Evolutionary conservation across 1,140 invertebrate genomes (phyloP).

Genomic region (Euwallacea fornicatus): DNA sequence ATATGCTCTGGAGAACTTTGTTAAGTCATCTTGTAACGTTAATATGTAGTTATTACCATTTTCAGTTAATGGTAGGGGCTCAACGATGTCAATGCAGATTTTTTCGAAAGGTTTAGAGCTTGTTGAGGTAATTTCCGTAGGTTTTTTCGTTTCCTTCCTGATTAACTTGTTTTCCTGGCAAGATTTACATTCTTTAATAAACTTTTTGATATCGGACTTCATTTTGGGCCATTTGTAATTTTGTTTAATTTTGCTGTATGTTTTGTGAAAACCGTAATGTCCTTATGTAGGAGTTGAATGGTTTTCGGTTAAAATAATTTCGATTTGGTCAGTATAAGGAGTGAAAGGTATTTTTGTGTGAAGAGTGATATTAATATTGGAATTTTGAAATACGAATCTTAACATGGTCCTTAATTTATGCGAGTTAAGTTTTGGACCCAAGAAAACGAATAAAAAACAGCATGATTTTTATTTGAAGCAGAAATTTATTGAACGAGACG

Average conservation of each 20-base stretch:
- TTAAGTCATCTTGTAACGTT: constrained; percentile 50
- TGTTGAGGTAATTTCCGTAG: constrained; percentile 49
- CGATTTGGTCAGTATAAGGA: background rate
- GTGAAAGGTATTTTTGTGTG: background rate
- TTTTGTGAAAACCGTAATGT: constrained; percentile 6
- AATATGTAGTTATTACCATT: constrained; percentile 44
- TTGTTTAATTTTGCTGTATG: constrained; percentile 17
- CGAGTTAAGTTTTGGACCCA: constrained; percentile 46
- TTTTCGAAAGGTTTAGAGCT: constrained; percentile 42
- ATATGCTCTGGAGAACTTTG: constrained; percentile 45
- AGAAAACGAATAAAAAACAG: too few species aligned
- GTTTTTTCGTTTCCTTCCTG: constrained; percentile 38
- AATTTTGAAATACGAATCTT: constrained; percentile 13
- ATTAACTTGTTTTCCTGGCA: constrained; percentile 50
- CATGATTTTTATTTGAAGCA: too few species aligned
- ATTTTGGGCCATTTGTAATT: constrained; percentile 44
- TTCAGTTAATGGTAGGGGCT: constrained; percentile 44
- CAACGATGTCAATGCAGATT: constrained; percentile 47
- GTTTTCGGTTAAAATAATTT: constrained; percentile 11
- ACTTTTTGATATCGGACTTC: constrained; percentile 45
- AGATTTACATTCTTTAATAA: constrained; percentile 45
- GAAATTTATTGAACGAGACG: too few species aligned
- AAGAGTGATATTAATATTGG: constrained; percentile 11
- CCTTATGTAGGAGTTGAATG: constrained; percentile 5
- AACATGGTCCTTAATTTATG: constrained; percentile 2